phyloP scores from a whole-genome alignment of 2,888 invertebrate genomes.

The Scelioninae gen. 1 region DNA sequence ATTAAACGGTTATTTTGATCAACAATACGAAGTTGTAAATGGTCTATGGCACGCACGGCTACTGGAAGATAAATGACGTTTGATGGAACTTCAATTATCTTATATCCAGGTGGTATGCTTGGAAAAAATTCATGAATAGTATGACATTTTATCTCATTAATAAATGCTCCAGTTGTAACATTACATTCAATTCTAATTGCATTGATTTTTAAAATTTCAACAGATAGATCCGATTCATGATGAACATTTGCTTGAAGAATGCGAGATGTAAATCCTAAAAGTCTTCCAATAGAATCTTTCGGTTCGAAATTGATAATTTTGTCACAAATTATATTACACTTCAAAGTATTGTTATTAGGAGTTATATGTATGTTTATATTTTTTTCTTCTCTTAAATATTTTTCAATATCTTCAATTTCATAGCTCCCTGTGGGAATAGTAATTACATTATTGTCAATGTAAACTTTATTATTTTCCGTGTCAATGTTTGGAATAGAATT shows the following conservation, averaged over 20 bases:
- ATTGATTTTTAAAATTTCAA: constrained; percentile 37
- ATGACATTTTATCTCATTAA: not conserved
- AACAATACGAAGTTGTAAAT: constrained; percentile 68
- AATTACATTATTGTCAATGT: constrained; percentile 33
- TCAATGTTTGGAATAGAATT: constrained; percentile 79
- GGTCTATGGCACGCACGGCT: constrained; percentile 52
- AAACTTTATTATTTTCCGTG: constrained; percentile 77
- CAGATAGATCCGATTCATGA: constrained; percentile 27
- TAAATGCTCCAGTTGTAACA: constrained; percentile 25
- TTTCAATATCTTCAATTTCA: constrained; percentile 76
- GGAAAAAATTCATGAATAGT: constrained; percentile 6
- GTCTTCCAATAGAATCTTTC: constrained; percentile 38
- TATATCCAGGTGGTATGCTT: constrained; percentile 30
- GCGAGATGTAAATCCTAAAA: constrained; percentile 29
- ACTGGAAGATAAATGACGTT: constrained; percentile 6
- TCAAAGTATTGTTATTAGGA: constrained; percentile 64
- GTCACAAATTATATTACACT: constrained; percentile 50
- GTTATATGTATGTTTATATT: constrained; percentile 33
- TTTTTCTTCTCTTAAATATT: constrained; percentile 54
- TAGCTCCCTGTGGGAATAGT: constrained; percentile 76
- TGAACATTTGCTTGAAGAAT: constrained; percentile 30
- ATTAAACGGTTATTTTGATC: constrained; percentile 69
- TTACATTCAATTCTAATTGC: constrained; percentile 33
- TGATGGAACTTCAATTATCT: constrained; percentile 75
- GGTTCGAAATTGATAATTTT: constrained; percentile 49